These are phyloP conservation scores for Drosophila bocqueti DNA, from an alignment of 1,140 invertebrate genomes.

Conservation along the genomic window DNA sequence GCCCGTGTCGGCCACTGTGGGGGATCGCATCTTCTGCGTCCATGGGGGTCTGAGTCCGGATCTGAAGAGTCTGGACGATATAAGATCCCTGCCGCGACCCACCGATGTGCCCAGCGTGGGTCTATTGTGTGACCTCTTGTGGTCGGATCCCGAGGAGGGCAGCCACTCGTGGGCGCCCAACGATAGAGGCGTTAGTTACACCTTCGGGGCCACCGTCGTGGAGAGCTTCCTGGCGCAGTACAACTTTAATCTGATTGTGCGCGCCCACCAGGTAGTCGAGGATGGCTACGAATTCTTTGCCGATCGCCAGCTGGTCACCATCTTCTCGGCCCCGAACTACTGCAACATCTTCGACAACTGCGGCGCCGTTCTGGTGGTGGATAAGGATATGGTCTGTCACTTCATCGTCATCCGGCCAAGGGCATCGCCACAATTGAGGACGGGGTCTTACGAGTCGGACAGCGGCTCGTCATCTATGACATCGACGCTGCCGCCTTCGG, in stretches of 20 bases:
- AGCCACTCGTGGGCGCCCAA: slow-evolving; percentile 17
- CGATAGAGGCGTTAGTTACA: slow-evolving; percentile 44
- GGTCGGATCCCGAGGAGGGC: slow-evolving; percentile 92
- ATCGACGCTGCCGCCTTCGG: slow-evolving; percentile 1
- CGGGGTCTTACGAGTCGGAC: slow-evolving; percentile 7
- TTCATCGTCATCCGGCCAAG: slow-evolving; percentile 85
- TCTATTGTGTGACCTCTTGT: slow-evolving; percentile 99
- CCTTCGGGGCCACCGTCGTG: slow-evolving; percentile 20
- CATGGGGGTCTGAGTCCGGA: slow-evolving; percentile 99
- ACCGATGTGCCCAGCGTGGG: slow-evolving; percentile 99
- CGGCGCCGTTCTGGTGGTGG: slow-evolving; percentile 98
- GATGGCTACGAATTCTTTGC: slow-evolving; percentile 99
- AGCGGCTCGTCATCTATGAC: slow-evolving; percentile 12
- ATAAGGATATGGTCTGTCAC: slow-evolving; percentile 99
- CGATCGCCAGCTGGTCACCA: slow-evolving; percentile 97
- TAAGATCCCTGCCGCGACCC: slow-evolving; percentile 99
- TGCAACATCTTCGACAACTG: slow-evolving; percentile 98
- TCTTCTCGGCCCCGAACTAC: slow-evolving; percentile 90
- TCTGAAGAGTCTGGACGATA: slow-evolving; percentile 99
- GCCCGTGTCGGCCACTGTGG: slow-evolving; percentile 99
- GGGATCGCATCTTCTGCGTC: slow-evolving; percentile 99
- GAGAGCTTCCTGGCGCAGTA: slow-evolving; percentile 25
- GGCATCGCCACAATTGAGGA: fast-evolving
- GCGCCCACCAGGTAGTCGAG: slow-evolving; percentile 96
- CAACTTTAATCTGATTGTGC: slow-evolving; percentile 40